Percentiles rank a stretch among this genome's conserved stretches.
phyloP scores from a whole-genome alignment of 2,797 vertebrate genomes.

The Cephalopachus bancanus region DNA sequence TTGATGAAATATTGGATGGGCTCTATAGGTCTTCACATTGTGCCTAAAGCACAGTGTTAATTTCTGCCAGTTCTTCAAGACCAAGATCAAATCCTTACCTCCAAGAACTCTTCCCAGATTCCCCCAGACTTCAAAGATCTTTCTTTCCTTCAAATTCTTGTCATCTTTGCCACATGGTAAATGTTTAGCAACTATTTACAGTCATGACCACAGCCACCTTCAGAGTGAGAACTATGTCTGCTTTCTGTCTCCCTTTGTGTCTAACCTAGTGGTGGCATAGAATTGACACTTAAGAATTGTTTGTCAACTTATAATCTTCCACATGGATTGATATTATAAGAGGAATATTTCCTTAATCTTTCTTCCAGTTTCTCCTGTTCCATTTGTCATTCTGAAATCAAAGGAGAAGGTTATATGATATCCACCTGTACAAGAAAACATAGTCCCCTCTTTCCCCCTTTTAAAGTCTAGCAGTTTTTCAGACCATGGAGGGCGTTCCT shows the following conservation, averaged over 20 bases:
- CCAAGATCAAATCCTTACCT: not conserved
- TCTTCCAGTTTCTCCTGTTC: not conserved
- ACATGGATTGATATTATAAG: not conserved
- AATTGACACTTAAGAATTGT: not conserved
- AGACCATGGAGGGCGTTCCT: not conserved
- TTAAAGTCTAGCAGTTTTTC: not conserved
- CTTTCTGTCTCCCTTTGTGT: not conserved
- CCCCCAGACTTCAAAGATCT: slow-evolving; percentile 12
- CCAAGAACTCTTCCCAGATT: not conserved
- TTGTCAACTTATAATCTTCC: not conserved
- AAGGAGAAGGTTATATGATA: not conserved
- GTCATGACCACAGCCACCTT: not conserved
- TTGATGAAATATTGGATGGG: not conserved
- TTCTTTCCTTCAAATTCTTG: slow-evolving; percentile 36
- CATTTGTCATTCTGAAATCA: slow-evolving; percentile 4
- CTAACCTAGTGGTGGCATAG: not conserved
- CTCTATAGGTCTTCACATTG: not conserved
- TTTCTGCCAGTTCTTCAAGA: not conserved
- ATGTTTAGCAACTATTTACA: not conserved
- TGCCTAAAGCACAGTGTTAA: not conserved
- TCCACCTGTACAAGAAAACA: not conserved
- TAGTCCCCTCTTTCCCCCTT: not conserved
- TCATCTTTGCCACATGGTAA: not conserved
- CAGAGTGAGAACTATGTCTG: not conserved
- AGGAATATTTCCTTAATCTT: not conserved